Evolutionary conservation across 2,888 invertebrate genomes (phyloP).

Genomic region (Eupithecia dodoneata): DNA sequence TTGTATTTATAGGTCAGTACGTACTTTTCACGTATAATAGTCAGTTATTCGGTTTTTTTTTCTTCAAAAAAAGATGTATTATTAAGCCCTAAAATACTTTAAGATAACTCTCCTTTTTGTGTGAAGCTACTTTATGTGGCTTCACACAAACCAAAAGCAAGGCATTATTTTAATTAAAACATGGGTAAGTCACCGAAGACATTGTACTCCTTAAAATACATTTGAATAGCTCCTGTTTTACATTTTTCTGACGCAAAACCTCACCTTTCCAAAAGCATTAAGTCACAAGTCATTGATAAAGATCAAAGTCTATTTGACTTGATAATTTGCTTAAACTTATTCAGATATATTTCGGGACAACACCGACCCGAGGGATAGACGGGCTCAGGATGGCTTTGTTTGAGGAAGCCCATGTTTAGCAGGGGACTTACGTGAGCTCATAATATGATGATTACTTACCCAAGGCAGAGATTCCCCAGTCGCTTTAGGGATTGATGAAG

Average conservation of each 20-base stretch:
- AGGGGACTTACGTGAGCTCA: neutral
- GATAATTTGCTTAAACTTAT: slow-evolving; percentile 26
- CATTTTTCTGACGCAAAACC: neutral
- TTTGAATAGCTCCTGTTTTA: neutral
- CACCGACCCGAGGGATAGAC: slow-evolving; percentile 17
- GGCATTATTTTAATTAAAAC: too few relatives aligned
- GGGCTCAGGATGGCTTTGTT: neutral
- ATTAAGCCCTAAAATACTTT: too few relatives aligned
- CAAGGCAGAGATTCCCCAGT: slow-evolving; percentile 6
- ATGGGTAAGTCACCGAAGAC: neutral
- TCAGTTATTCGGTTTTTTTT: too few relatives aligned
- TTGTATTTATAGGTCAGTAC: too few relatives aligned
- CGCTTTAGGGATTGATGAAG: slow-evolving; percentile 1
- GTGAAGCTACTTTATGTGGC: too few relatives aligned
- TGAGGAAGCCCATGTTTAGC: neutral
- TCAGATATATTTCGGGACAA: slow-evolving; percentile 10
- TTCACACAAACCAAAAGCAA: too few relatives aligned
- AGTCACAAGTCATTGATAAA: slow-evolving; percentile 23
- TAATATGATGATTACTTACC: neutral
- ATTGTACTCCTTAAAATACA: neutral
- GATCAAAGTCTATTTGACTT: slow-evolving; percentile 31
- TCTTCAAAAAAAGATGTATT: neutral
- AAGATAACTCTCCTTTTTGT: too few relatives aligned
- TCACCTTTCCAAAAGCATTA: slow-evolving; percentile 14
- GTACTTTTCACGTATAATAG: too few relatives aligned